A percentile compares a stretch with the other conserved stretches of the same genome.
Conservation (phyloP, 2,113 vertebrate species). For the Bos indicus region DNA sequence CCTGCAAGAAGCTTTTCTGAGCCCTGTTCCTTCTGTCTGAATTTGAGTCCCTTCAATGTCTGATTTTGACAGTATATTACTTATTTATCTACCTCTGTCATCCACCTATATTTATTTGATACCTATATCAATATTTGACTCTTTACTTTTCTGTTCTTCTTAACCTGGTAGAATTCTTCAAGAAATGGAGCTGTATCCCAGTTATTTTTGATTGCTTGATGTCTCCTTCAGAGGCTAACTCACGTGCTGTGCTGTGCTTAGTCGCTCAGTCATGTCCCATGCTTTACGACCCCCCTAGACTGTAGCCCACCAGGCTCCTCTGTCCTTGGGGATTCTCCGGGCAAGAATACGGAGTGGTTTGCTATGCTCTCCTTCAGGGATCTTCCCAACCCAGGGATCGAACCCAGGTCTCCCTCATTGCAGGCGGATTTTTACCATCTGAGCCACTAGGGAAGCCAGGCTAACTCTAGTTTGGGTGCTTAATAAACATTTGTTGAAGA, state of each 20-base stretch:
- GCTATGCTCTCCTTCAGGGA: background rate
- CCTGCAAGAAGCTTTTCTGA: background rate
- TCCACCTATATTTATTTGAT: background rate
- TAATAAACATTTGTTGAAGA: background rate
- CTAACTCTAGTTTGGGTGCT: background rate
- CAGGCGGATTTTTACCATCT: background rate
- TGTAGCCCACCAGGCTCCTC: background rate
- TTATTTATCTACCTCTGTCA: background rate
- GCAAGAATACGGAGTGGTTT: background rate
- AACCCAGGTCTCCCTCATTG: fast-evolving
- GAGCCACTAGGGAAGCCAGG: background rate
- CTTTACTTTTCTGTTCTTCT: background rate
- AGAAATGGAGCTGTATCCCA: background rate
- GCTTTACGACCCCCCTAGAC: background rate
- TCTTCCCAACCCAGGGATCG: background rate
- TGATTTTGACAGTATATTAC: background rate
- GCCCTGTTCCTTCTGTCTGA: background rate
- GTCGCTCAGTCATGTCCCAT: fast-evolving
- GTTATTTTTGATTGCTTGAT: background rate
- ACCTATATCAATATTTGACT: background rate
- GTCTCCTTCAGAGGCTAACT: background rate
- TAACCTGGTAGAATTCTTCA: background rate
- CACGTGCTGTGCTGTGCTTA: background rate
- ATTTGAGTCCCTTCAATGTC: background rate
- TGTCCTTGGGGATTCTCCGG: background rate